These are phyloP conservation scores for Callionymus lyra DNA, from an alignment of 2,113 vertebrate genomes.

Conservation along the genomic window DNA sequence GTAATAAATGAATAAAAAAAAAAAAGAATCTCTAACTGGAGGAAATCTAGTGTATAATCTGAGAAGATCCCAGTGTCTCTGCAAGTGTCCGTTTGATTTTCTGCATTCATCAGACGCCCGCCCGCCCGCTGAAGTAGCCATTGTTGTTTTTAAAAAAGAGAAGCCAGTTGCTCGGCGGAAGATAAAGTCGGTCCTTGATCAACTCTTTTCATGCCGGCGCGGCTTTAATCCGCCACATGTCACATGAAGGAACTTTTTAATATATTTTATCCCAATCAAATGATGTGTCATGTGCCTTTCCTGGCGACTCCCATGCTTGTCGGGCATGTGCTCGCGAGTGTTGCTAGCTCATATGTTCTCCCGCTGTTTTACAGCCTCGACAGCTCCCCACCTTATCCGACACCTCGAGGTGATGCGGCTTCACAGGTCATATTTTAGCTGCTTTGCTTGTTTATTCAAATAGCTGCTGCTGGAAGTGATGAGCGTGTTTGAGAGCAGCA, in stretches of 20 bases:
- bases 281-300: conserved; percentile 35
- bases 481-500: conserved; percentile 7
- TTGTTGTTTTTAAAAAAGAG: conserved; percentile 39
- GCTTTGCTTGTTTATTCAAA: conserved; percentile 53
- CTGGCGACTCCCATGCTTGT: conserved; percentile 16
- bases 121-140: conserved; percentile 17
- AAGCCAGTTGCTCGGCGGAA: conserved; percentile 8
- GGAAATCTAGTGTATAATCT: conserved; percentile 20
- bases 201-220: conserved; percentile 32
- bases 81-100: conserved; percentile 37
- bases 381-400: conserved; percentile 29
- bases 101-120: conserved; percentile 43
- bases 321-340: conserved; percentile 7
- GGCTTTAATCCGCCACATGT: conserved; percentile 45
- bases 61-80: conserved; percentile 34
- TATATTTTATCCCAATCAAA: conserved; percentile 50
- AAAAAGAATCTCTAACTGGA: too few species aligned
- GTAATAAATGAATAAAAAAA: too few species aligned
- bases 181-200: conserved; percentile 43
- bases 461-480: conserved; percentile 25
- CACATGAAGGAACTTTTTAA: conserved; percentile 47
- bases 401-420: conserved; percentile 37
- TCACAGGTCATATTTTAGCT: conserved; percentile 56
- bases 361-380: conserved; percentile 33
- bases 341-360: conserved; percentile 30